Evolutionary conservation across 2,888 invertebrate genomes (phyloP).

Genomic region (Polyommatus iphigenia): DNA sequence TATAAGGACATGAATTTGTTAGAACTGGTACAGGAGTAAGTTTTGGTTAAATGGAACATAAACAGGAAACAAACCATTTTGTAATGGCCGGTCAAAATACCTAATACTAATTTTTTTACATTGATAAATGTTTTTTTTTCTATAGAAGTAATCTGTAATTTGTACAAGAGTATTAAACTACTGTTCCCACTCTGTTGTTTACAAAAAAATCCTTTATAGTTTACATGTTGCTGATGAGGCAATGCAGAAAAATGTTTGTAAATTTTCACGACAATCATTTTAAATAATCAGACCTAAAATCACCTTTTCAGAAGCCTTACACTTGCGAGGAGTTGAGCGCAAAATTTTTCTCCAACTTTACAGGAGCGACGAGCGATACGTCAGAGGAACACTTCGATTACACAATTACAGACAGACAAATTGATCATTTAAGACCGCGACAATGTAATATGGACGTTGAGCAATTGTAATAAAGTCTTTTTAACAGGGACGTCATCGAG

Average conservation of each 20-base stretch:
- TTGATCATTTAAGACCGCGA: slow-evolving; percentile 47
- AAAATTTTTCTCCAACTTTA: neutral
- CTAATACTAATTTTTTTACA: neutral
- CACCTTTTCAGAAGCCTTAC: neutral
- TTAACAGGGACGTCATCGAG: slow-evolving; percentile 41
- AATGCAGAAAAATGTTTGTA: too few relatives aligned
- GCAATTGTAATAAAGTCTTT: slow-evolving; percentile 41
- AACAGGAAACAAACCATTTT: neutral
- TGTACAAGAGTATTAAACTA: too few relatives aligned
- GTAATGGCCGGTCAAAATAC: neutral
- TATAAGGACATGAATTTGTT: neutral
- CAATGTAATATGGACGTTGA: slow-evolving; percentile 48
- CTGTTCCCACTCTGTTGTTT: too few relatives aligned
- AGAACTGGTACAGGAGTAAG: too few relatives aligned
- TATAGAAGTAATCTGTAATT: too few relatives aligned
- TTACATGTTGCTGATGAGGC: too few relatives aligned
- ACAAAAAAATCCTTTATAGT: too few relatives aligned
- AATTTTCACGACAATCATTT: neutral
- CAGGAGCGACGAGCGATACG: slow-evolving; percentile 41
- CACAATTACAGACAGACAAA: slow-evolving; percentile 49
- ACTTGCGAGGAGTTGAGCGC: neutral
- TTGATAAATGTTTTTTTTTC: too few relatives aligned
- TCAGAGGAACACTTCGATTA: slow-evolving; percentile 58
- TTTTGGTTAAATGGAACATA: neutral
- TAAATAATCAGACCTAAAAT: neutral